Percentiles rank a stretch among this genome's conserved stretches.
phyloP scores from a whole-genome alignment of 2,888 invertebrate species.

The Sinelater perroti region DNA sequence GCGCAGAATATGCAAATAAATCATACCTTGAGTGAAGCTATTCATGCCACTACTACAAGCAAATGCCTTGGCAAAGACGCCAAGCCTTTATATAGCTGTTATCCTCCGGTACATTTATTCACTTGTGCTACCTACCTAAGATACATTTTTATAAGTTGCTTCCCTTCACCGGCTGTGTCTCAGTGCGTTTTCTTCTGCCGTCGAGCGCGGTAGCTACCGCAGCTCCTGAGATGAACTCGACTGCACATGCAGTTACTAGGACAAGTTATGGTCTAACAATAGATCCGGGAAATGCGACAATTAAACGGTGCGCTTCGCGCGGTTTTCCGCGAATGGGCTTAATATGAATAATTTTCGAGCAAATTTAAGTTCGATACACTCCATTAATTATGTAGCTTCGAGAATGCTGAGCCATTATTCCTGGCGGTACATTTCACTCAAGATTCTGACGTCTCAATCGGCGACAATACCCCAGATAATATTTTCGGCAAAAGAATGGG shows the following conservation, averaged over 20 bases:
- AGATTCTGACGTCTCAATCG: constrained; percentile 10
- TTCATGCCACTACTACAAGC: constrained; percentile 48
- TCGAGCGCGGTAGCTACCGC: background rate
- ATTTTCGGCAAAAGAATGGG: background rate
- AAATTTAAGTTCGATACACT: background rate
- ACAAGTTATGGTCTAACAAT: constrained; percentile 1
- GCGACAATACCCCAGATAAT: constrained; percentile 12
- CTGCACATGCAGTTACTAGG: constrained; percentile 5
- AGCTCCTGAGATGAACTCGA: background rate
- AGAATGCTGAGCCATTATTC: constrained; percentile 8
- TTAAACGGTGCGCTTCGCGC: background rate
- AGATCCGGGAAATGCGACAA: background rate
- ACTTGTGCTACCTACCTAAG: constrained; percentile 47
- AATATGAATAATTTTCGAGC: background rate
- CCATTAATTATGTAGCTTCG: constrained; percentile 4
- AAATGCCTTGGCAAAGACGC: constrained; percentile 45
- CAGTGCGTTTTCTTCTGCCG: constrained; percentile 28
- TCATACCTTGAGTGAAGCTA: constrained; percentile 44
- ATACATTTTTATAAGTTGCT: constrained; percentile 46
- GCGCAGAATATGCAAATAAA: constrained; percentile 38
- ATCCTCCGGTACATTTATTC: constrained; percentile 39
- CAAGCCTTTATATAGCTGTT: constrained; percentile 47
- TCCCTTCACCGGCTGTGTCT: constrained; percentile 45
- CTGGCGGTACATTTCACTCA: constrained; percentile 1
- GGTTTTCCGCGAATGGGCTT: background rate